Conservation (phyloP, 1,140 invertebrate species). For the Drosophila carrolli region DNA sequence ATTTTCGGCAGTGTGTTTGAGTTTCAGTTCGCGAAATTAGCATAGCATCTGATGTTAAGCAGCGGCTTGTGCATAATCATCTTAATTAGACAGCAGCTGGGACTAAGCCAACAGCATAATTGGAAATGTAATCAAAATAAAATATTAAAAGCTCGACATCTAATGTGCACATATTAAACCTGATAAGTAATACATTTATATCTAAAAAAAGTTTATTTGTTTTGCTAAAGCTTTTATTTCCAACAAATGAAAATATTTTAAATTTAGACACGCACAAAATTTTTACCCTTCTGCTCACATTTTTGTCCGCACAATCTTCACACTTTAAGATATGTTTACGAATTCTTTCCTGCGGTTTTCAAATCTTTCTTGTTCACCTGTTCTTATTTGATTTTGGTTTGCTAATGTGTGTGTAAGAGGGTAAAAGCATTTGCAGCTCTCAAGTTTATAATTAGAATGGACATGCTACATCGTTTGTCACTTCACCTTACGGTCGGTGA, state of each 20-base stretch:
- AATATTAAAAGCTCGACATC: background rate
- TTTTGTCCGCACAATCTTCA: background rate
- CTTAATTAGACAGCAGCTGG: slow-evolving; percentile 31
- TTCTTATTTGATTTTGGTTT: no score
- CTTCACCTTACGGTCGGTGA: slow-evolving; percentile 1
- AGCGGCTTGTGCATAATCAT: slow-evolving; percentile 17
- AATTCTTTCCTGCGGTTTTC: background rate
- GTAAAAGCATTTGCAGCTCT: slow-evolving; percentile 7
- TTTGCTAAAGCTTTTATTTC: no score
- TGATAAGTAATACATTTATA: no score
- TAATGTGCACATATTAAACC: no score
- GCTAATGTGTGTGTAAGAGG: background rate
- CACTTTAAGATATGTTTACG: background rate
- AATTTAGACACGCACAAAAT: no score
- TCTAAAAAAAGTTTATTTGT: no score
- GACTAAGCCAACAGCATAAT: slow-evolving; percentile 1
- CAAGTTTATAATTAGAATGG: slow-evolving; percentile 33
- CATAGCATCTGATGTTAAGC: slow-evolving; percentile 34
- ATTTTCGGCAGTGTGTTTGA: slow-evolving; percentile 4
- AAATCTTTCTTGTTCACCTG: background rate
- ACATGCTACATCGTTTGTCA: slow-evolving; percentile 25
- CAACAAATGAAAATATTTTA: no score
- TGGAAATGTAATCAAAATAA: slow-evolving; percentile 1
- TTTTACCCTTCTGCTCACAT: no score
- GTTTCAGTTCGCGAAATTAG: slow-evolving; percentile 22